phyloP scores from a whole-genome alignment of 2,888 invertebrate species.

The Drosophila helvetica region DNA sequence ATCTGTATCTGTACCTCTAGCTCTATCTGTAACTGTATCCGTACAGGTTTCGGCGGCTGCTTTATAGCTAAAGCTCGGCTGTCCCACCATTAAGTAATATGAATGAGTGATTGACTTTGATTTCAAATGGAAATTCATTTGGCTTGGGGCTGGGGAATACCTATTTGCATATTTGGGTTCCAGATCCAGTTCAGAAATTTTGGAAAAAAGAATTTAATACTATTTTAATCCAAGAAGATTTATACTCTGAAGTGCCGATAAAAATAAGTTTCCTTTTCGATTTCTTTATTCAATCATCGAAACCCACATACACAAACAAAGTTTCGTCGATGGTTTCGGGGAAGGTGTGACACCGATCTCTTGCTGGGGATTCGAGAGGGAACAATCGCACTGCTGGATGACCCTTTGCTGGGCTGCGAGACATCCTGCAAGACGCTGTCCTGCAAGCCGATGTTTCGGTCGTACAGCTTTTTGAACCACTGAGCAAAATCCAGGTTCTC shows the following conservation, averaged over 20 bases:
- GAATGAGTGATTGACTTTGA: conserved; percentile 26
- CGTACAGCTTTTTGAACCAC: not conserved
- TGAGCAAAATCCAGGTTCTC: not conserved
- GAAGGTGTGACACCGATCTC: not conserved
- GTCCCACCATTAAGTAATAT: conserved; percentile 15
- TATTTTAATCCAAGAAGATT: too few relatives aligned
- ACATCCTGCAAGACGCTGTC: not conserved
- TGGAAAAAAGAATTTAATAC: too few relatives aligned
- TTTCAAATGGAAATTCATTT: conserved; percentile 13
- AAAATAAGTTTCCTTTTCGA: too few relatives aligned
- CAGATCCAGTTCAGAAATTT: not conserved
- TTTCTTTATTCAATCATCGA: not conserved
- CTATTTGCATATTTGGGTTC: conserved; percentile 11
- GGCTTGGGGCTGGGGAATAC: conserved; percentile 3
- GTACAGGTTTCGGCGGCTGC: conserved; percentile 1
- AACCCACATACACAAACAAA: not conserved
- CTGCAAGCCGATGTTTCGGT: not conserved
- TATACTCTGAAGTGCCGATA: too few relatives aligned
- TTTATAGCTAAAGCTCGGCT: conserved; percentile 38
- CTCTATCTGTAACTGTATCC: conserved; percentile 9
- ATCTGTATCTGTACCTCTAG: conserved; percentile 35
- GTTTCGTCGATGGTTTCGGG: not conserved
- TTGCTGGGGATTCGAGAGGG: not conserved
- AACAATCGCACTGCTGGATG: not conserved
- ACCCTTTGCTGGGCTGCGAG: not conserved